Evolutionary conservation across 2,113 vertebrate genomes (phyloP).

Genomic region (Halichoerus grypus): DNA sequence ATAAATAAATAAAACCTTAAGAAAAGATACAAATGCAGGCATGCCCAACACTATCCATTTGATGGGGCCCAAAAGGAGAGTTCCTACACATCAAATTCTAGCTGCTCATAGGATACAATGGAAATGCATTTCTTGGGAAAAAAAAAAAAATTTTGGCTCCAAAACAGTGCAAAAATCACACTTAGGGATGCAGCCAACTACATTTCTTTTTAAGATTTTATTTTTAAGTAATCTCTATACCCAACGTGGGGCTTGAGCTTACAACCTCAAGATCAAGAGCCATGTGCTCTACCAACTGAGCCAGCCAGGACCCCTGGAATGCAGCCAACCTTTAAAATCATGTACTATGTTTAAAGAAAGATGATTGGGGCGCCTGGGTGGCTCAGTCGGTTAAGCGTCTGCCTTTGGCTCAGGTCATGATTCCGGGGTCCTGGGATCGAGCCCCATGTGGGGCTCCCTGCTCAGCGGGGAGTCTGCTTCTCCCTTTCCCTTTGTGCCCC

Average conservation of each 20-base stretch:
- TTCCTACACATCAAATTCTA: not conserved
- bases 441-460: not conserved
- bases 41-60: accelerated
- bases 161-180: slow-evolving; percentile 26
- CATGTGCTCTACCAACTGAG: not conserved
- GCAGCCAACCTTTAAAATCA: not conserved
- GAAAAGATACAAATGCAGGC: not conserved
- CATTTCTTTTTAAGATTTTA: not conserved
- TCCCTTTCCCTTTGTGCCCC: not conserved
- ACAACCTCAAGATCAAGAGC: not conserved
- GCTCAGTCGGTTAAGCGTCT: not conserved
- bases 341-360: slow-evolving; percentile 28
- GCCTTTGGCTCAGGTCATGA: not conserved
- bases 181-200: not conserved
- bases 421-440: not conserved
- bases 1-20: not conserved
- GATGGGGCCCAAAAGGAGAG: not conserved
- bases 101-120: accelerated
- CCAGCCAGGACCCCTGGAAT: not conserved
- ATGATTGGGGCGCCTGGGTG: not conserved
- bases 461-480: not conserved
- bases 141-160: not conserved
- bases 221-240: not conserved
- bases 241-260: not conserved
- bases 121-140: not conserved